Evolutionary conservation across 2,888 invertebrate genomes (phyloP), one percentile per base, ranked within the genome.

Genomic region (Macrosiphum euphorbiae): DNA sequence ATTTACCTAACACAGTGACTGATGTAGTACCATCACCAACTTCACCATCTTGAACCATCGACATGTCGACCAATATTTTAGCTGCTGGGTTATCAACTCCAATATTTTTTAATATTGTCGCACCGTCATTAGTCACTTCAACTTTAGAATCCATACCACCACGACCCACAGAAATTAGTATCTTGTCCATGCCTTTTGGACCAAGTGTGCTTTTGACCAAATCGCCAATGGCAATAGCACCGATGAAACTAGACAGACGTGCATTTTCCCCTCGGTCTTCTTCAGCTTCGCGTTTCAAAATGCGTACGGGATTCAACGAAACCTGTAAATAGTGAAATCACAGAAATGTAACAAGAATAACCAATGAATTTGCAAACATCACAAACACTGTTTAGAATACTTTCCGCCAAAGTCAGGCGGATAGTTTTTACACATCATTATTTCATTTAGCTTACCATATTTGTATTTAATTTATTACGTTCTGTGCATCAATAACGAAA

Each of bases 1-100:
- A 61, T 95, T 95, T 96, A 97, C 97, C 97, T 95, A 97, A 96
- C 85, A 99, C 99, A 93, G 99, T 99, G 0, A 99, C 99, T 0
- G 99, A 99, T 84, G 99, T 99, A n/a, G 99, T 99, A 28, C 99
- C 99, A 97, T 99, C 99, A 88, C 99, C 99, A 94, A 99, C 99
- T 97, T 99, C 99, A 96, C 99, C 99, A 96, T 99, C 99, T 96
- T 99, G 99, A 7, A 99, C 99, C 96, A 98, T 98, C 28, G 99
- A 98, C 97, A 99, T 99, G 95, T 99, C 99, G 28, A 99, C 99
- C 90, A 99, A 96, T 95, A 99, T 98, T 96, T 99, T 99, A 0
- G 99, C 99, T 61, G 99, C 99, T 47, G 99, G 99, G 96, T 99
- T 99, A 96, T 99, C 99, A 35, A 99, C 98, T 93, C 99, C 99